Evolutionary conservation across 2,113 vertebrate genomes (phyloP).

Genomic region (Stictonetta naevosa): DNA sequence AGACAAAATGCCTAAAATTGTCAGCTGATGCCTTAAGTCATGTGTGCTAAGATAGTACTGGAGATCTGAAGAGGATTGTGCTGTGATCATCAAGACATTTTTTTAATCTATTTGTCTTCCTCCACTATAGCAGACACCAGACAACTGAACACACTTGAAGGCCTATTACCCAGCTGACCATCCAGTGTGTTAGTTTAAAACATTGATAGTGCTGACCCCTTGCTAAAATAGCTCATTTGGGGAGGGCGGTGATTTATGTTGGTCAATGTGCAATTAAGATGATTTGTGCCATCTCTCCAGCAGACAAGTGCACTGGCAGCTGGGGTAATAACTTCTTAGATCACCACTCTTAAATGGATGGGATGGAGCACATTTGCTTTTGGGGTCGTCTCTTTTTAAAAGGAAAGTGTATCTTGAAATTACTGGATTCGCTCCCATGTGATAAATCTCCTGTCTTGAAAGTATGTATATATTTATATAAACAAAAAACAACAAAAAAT

Average conservation of each 20-base stretch:
- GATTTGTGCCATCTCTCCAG: neutral
- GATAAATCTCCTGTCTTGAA: neutral
- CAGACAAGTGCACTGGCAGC: neutral
- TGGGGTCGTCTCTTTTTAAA: neutral
- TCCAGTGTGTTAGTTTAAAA: neutral
- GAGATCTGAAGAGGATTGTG: neutral
- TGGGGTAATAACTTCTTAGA: neutral
- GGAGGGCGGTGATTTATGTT: neutral
- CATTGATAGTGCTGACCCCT: neutral
- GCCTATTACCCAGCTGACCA: neutral
- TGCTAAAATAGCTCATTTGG: neutral
- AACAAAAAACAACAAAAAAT: too few relatives aligned
- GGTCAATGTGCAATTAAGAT: neutral
- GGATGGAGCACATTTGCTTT: neutral
- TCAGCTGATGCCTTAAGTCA: neutral
- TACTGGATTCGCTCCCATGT: neutral
- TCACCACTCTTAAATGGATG: neutral
- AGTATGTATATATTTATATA: neutral
- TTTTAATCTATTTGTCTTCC: neutral
- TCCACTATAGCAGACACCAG: neutral
- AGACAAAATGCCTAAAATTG: neutral
- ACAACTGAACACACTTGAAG: neutral
- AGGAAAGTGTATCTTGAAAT: neutral
- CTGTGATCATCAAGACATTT: neutral
- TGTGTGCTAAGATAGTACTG: accelerated